Evolutionary conservation across 2,888 invertebrate genomes (phyloP).

Genomic region (Nasonia oneida): DNA sequence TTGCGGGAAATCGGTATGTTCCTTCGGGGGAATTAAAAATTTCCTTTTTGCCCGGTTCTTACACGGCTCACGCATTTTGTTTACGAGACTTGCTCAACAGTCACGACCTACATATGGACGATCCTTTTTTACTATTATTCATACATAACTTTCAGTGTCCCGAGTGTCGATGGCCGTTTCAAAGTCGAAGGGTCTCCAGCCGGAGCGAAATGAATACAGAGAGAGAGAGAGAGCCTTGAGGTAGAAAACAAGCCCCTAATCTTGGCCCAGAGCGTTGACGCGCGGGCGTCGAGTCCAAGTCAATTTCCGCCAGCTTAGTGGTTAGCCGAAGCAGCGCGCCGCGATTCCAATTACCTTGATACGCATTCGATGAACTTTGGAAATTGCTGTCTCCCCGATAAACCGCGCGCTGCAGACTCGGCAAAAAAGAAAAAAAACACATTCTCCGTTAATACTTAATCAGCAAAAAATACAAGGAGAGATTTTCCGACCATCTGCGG

Average conservation of each 20-base stretch:
- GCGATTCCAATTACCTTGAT: slow-evolving; percentile 61
- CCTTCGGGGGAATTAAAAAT: neutral
- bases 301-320: slow-evolving; percentile 68
- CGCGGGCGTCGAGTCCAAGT: slow-evolving; percentile 65
- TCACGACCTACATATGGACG: neutral
- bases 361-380: slow-evolving; percentile 59
- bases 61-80: neutral
- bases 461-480: neutral
- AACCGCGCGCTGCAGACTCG: neutral
- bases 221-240: slow-evolving; percentile 50
- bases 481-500: slow-evolving; percentile 1
- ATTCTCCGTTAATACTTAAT: neutral
- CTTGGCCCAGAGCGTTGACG: slow-evolving; percentile 69
- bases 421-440: neutral
- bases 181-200: slow-evolving; percentile 43
- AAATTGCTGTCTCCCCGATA: slow-evolving; percentile 38
- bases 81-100: neutral
- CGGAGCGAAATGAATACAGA: slow-evolving; percentile 30
- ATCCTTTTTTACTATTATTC: neutral
- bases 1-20: slow-evolving; percentile 2
- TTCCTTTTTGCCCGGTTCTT: neutral
- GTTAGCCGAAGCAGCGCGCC: slow-evolving; percentile 42
- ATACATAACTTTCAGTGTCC: no score
- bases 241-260: slow-evolving; percentile 72
- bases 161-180: slow-evolving; percentile 22